phyloP scores from a whole-genome alignment of 1,140 invertebrate species.

The Anadara kagoshimensis region DNA sequence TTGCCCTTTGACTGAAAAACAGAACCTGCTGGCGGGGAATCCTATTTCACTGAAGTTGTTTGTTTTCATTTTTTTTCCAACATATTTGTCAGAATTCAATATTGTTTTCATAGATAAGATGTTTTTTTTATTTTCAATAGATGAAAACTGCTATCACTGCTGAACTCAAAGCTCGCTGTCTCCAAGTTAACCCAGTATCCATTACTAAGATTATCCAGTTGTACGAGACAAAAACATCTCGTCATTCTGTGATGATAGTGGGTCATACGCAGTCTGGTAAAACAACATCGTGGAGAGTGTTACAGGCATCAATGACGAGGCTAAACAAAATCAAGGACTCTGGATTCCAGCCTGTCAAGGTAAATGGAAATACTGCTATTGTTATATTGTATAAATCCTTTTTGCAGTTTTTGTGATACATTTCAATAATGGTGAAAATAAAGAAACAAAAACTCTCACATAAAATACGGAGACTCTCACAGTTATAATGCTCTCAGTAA shows the following conservation, averaged over 20 bases:
- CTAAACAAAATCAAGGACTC: slow-evolving; percentile 58
- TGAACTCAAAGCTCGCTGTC: slow-evolving; percentile 78
- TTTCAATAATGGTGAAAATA: too few species aligned
- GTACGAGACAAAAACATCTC: slow-evolving; percentile 79
- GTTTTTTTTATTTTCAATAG: slow-evolving; percentile 66
- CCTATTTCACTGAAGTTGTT: too few species aligned
- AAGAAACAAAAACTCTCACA: too few species aligned
- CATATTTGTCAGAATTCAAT: too few species aligned
- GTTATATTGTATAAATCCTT: too few species aligned
- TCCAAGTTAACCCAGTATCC: slow-evolving; percentile 76
- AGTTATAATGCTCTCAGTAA: too few species aligned
- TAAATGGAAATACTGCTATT: slow-evolving; percentile 23
- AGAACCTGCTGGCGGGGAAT: too few species aligned
- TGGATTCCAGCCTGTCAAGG: slow-evolving; percentile 60
- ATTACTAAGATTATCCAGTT: slow-evolving; percentile 74
- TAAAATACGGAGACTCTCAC: too few species aligned
- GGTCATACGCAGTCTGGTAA: slow-evolving; percentile 77
- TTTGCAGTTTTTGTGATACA: too few species aligned
- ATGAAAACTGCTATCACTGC: slow-evolving; percentile 81
- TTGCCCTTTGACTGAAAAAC: too few species aligned
- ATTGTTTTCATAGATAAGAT: too few species aligned
- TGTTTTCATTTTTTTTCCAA: too few species aligned
- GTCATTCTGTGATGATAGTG: slow-evolving; percentile 80
- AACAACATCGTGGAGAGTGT: slow-evolving; percentile 67
- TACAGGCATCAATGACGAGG: slow-evolving; percentile 65